Evolutionary conservation across 2,113 vertebrate species (phyloP).

Genomic region (Cygnus atratus): DNA sequence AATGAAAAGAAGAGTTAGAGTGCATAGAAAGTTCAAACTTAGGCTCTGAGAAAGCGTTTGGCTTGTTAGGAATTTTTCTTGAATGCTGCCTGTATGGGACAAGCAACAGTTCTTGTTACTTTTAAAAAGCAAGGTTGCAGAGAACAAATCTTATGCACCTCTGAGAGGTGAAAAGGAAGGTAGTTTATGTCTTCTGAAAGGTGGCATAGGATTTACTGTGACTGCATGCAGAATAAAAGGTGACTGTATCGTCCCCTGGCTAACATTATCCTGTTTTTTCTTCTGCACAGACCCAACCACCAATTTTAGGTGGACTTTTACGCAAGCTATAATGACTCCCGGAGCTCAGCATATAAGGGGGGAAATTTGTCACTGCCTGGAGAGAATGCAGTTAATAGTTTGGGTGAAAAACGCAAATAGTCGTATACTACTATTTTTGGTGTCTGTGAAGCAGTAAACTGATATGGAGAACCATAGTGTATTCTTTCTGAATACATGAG

Average conservation of each 20-base stretch:
- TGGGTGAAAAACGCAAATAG: neutral
- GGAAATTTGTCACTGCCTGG: neutral
- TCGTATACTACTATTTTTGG: neutral
- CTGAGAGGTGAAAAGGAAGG: neutral
- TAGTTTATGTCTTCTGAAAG: neutral
- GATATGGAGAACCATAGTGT: neutral
- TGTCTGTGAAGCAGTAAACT: neutral
- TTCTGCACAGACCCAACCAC: neutral
- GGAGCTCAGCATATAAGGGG: neutral
- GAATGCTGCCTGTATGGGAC: neutral
- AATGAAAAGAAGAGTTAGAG: neutral
- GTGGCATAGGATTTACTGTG: neutral
- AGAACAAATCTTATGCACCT: neutral
- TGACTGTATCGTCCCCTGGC: neutral
- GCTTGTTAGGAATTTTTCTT: neutral
- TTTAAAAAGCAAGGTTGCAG: neutral
- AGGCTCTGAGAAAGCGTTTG: neutral
- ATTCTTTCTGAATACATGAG: neutral
- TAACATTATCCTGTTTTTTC: neutral
- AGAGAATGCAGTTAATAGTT: neutral
- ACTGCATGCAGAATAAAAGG: neutral
- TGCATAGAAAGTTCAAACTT: neutral
- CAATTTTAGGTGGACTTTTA: neutral
- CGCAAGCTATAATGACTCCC: neutral
- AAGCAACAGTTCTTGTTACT: neutral